These are phyloP conservation scores for Gasteruption jaculator DNA, from an alignment of 2,888 invertebrate species.

Conservation along the genomic window DNA sequence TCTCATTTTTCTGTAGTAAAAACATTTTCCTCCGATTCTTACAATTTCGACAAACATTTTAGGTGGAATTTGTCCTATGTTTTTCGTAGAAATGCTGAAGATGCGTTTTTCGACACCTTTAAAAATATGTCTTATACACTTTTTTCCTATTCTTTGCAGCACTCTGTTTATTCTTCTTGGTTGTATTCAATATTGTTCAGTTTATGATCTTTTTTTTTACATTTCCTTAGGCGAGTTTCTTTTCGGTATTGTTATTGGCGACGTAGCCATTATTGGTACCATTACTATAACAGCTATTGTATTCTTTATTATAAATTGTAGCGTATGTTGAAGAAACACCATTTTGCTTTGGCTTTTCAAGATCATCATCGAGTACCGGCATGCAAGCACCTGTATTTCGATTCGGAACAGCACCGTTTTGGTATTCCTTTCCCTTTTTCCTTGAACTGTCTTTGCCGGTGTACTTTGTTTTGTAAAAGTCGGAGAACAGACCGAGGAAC, in stretches of 20 bases:
- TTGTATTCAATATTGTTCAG: too few species aligned
- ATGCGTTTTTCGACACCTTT: too few species aligned
- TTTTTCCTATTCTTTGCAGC: too few species aligned
- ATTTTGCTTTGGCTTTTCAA: conserved; percentile 40
- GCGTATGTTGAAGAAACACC: conserved; percentile 51
- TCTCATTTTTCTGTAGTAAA: too few species aligned
- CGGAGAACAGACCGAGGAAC: conserved; percentile 90
- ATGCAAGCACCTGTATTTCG: conserved; percentile 64
- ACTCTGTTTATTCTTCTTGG: too few species aligned
- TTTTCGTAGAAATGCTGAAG: too few species aligned
- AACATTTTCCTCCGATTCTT: too few species aligned
- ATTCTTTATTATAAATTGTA: conserved; percentile 57
- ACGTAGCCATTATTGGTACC: conserved; percentile 63
- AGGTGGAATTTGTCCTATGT: too few species aligned
- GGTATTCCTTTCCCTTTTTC: conserved; percentile 12
- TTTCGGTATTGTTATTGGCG: conserved; percentile 49
- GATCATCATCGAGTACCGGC: conserved; percentile 64
- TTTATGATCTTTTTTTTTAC: too few species aligned
- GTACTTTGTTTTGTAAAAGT: conserved; percentile 88
- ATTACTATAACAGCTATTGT: conserved; percentile 62
- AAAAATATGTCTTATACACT: too few species aligned
- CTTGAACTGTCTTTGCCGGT: conserved; percentile 37
- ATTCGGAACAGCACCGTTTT: conserved; percentile 31
- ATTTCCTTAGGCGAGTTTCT: conserved; percentile 44
- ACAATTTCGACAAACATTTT: too few species aligned